Base-by-base conservation (phyloP, 1,140 invertebrate species). In the Kradibia gibbosae region DNA sequence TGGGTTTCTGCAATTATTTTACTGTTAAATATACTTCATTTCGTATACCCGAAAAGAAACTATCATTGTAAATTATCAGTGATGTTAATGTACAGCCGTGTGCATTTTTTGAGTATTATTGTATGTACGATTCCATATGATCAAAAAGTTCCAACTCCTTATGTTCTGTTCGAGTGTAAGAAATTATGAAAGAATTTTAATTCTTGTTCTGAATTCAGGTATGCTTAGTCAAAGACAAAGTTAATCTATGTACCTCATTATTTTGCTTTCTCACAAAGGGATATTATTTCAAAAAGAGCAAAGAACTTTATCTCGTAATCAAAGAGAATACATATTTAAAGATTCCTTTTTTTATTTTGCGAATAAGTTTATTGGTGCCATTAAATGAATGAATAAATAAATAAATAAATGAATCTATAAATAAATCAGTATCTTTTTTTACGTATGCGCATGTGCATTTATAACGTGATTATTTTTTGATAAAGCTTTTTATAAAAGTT, bases 1-100 rank as follows among this genome's bases (percentile, higher is more conserved):
- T 71, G 70, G 22, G 13, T 71, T 48, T 71, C 70, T 48, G 39
- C 36, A 71, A 71, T 71, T 71, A 71, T 71, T 71, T 71, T 48
- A 48, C 70, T 71, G 42, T 48, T 48, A 71, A 71, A 48, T 45
- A 25, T 31, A 45, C 15, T 48, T 71, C 25, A 71, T 71, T 71
- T 71, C 28, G 48, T 39, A 71, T 71, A 17, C 25, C 42, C 70
- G 20, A 71, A 71, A 71, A 71, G n/a, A 13, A 48, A 71, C 39
- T 71, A 71, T 48, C 25, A 28, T 48, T 48, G 70, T 71, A 71
- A 71, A 71, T 71, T 71, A 71, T 71, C 70, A 20, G n/a, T 48
- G 25, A 45, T 13, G 70, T 28, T 71, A 71, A 71, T 28, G n/a
- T 28, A 71, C 22, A 67, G 11, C n/a, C 34, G 36, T 39, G 20